These are phyloP conservation scores for Neostethus bicornis DNA, from an alignment of 2,797 vertebrate genomes.

Conservation along the genomic window DNA sequence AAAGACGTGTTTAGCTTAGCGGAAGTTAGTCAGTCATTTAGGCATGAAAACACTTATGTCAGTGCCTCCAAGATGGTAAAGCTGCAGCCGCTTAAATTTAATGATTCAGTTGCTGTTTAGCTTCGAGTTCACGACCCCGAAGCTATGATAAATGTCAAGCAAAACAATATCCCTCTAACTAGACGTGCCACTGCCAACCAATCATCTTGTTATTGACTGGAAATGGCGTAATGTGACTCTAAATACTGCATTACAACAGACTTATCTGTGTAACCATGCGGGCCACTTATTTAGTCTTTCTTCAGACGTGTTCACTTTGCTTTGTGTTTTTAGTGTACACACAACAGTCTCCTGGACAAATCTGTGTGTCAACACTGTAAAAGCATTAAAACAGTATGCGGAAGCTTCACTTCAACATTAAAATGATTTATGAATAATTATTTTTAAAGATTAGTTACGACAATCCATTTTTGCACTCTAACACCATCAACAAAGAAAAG, in stretches of 20 bases:
- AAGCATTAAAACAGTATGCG: background rate
- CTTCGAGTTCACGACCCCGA: slow-evolving; percentile 69
- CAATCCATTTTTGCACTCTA: background rate
- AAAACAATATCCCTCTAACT: slow-evolving; percentile 70
- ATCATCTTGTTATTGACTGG: slow-evolving; percentile 73
- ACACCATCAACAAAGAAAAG: background rate
- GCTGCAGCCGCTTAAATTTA: slow-evolving; percentile 67
- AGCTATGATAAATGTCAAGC: slow-evolving; percentile 81
- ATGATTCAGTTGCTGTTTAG: slow-evolving; percentile 71
- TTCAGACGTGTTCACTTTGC: slow-evolving; percentile 36
- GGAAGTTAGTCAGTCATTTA: slow-evolving; percentile 74
- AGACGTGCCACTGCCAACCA: slow-evolving; percentile 70
- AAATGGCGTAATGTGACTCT: slow-evolving; percentile 68
- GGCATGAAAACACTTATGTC: slow-evolving; percentile 76
- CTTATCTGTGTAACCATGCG: slow-evolving; percentile 48
- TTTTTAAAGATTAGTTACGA: no score
- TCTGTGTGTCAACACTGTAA: slow-evolving; percentile 24
- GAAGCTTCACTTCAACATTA: background rate
- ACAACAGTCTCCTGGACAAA: slow-evolving; percentile 16
- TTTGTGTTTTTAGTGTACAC: slow-evolving; percentile 27
- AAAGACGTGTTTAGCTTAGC: slow-evolving; percentile 70
- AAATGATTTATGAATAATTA: background rate
- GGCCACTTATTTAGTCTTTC: slow-evolving; percentile 37
- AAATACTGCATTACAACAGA: slow-evolving; percentile 54
- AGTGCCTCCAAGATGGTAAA: slow-evolving; percentile 59